Conservation (phyloP, 2,113 vertebrate species). For the Misgurnus mizolepis region DNA sequence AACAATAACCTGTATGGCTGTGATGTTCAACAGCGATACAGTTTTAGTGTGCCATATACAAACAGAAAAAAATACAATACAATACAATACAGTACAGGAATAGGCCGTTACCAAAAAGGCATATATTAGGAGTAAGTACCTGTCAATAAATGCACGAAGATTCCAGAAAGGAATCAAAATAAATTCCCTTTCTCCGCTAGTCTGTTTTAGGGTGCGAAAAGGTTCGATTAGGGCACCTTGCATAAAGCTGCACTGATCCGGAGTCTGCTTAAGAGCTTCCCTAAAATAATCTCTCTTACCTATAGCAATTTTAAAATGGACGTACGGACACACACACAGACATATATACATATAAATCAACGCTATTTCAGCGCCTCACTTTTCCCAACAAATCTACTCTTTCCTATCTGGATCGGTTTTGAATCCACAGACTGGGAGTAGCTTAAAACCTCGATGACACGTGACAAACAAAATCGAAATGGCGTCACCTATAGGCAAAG, state of each 20-base stretch:
- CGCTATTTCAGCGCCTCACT: neutral
- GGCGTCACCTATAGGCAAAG: slow-evolving; percentile 25
- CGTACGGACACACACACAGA: slow-evolving; percentile 38
- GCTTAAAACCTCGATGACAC: neutral
- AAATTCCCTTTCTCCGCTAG: slow-evolving; percentile 87
- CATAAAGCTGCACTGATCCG: slow-evolving; percentile 61
- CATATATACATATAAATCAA: slow-evolving; percentile 18
- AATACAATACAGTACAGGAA: slow-evolving; percentile 71
- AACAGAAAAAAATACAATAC: slow-evolving; percentile 62
- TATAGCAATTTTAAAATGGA: slow-evolving; percentile 39
- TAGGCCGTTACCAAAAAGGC: slow-evolving; percentile 64
- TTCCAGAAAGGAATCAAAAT: slow-evolving; percentile 94
- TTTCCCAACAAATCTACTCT: too few species aligned
- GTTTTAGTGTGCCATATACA: slow-evolving; percentile 64
- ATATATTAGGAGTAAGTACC: slow-evolving; percentile 78
- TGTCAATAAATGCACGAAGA: slow-evolving; percentile 84
- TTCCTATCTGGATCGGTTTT: too few species aligned
- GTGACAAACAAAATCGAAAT: slow-evolving; percentile 24
- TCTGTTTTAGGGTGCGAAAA: slow-evolving; percentile 68
- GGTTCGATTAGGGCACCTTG: slow-evolving; percentile 52
- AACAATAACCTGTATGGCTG: slow-evolving; percentile 79
- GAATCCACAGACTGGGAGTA: too few species aligned
- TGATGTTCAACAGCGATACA: slow-evolving; percentile 73
- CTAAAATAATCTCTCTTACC: slow-evolving; percentile 29
- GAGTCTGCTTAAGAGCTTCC: slow-evolving; percentile 33